Evolutionary conservation across 2,113 vertebrate genomes (phyloP).

Genomic region (Pluvialis apricaria): DNA sequence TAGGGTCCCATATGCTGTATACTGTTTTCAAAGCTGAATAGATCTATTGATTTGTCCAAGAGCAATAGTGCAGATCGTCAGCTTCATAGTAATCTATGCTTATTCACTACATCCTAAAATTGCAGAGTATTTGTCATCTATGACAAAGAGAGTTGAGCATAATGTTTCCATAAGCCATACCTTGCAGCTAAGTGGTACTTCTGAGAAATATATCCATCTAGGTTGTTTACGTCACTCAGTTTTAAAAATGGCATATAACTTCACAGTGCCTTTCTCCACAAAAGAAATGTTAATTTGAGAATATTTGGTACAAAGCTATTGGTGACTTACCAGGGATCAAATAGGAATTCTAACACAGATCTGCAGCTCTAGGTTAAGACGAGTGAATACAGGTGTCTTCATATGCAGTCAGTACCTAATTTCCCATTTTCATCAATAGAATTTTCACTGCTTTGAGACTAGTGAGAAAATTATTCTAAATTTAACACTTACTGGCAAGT

Average conservation of each 20-base stretch:
- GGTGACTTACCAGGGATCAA: not conserved
- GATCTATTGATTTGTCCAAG: not conserved
- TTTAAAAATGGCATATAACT: not conserved
- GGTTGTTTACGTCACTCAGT: not conserved
- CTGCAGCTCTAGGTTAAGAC: not conserved
- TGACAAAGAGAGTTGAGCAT: not conserved
- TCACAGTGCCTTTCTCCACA: not conserved
- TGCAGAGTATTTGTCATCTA: not conserved
- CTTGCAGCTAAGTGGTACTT: not conserved
- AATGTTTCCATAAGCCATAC: not conserved
- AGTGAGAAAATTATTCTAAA: not conserved
- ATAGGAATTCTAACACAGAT: not conserved
- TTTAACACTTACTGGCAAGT: not conserved
- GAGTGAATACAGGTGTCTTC: not conserved
- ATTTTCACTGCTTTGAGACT: not conserved
- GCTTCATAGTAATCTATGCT: not conserved
- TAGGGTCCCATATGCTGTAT: not conserved
- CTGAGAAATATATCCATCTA: not conserved
- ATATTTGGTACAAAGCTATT: not conserved
- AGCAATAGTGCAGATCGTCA: not conserved
- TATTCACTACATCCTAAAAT: not conserved
- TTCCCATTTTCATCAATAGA: not conserved
- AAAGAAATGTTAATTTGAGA: not conserved
- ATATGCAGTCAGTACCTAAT: rapidly evolving
- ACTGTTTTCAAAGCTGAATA: not conserved